Conservation (phyloP, 2,888 invertebrate genomes). For the Cheilosia impressa region DNA sequence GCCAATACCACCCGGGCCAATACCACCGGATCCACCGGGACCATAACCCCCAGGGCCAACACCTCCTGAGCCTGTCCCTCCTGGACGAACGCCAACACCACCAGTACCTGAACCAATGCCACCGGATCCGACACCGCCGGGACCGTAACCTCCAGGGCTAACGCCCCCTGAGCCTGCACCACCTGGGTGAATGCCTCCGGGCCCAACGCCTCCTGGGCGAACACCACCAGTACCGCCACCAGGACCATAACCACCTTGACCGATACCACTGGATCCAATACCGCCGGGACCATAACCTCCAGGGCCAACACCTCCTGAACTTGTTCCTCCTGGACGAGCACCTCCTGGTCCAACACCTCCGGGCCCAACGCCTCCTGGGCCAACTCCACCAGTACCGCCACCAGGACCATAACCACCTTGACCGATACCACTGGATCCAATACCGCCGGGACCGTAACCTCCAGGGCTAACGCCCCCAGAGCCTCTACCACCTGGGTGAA, state of each 20-base stretch:
- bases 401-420: not conserved
- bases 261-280: conserved; percentile 25
- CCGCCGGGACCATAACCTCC: conserved; percentile 53
- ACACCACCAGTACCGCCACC: conserved; percentile 12
- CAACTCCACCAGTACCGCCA: too few species aligned
- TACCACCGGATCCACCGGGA: conserved; percentile 37
- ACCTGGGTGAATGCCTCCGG: conserved; percentile 6
- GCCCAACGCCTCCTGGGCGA: conserved; percentile 14
- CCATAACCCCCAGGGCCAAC: conserved; percentile 29
- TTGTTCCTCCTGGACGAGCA: conserved; percentile 3
- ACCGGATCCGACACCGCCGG: not conserved
- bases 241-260: too few species aligned
- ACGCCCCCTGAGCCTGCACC: conserved; percentile 55
- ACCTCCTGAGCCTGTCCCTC: conserved; percentile 23
- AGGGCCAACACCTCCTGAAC: conserved; percentile 37
- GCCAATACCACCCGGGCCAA: conserved; percentile 29
- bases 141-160: conserved; percentile 10
- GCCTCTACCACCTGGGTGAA: too few species aligned
- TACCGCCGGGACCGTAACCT: conserved; percentile 18
- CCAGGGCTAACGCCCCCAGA: not conserved
- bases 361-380: conserved; percentile 10
- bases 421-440: conserved; percentile 8
- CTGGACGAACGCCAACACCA: conserved; percentile 54
- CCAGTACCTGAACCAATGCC: conserved; percentile 33
- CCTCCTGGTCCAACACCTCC: conserved; percentile 13